phyloP scores from a whole-genome alignment of 1,140 invertebrate genomes.

The Chrysopa pallens region DNA sequence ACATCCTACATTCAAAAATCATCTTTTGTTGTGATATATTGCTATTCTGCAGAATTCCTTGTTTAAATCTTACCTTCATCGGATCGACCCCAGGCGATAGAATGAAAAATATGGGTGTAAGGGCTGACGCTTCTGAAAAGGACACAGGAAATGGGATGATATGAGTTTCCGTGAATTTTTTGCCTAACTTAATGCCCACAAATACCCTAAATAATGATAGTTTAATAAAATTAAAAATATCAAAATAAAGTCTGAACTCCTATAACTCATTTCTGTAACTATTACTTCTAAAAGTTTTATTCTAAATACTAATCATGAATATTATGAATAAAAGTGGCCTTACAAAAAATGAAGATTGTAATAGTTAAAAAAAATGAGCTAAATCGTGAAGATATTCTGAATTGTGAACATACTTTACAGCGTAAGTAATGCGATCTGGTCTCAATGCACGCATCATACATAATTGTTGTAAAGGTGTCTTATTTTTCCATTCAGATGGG shows the following conservation, averaged over 20 bases:
- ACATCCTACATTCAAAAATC: conserved; percentile 37
- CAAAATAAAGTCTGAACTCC: no score
- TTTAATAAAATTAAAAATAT: no score
- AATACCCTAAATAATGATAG: conserved; percentile 35
- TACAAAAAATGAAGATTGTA: neutral
- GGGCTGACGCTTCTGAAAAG: conserved; percentile 66
- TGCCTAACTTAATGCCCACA: conserved; percentile 72
- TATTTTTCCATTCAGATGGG: conserved; percentile 94
- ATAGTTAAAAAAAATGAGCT: conserved; percentile 1
- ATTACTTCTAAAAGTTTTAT: no score
- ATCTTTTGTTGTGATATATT: no score
- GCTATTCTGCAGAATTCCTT: no score
- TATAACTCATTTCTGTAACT: no score
- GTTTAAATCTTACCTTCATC: conserved; percentile 39
- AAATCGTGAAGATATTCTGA: no score
- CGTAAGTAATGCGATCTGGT: conserved; percentile 79
- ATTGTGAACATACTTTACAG: conserved; percentile 23
- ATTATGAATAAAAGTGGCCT: neutral
- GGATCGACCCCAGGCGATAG: conserved; percentile 90
- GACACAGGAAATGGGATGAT: conserved; percentile 68
- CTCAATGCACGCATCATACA: conserved; percentile 83
- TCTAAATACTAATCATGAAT: neutral
- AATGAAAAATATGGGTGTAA: conserved; percentile 86
- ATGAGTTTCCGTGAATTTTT: conserved; percentile 62
- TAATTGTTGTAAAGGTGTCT: conserved; percentile 66